phyloP scores from a whole-genome alignment of 37 sponge, comb jelly and placozoan genomes.

The Bolinopsis microptera region DNA sequence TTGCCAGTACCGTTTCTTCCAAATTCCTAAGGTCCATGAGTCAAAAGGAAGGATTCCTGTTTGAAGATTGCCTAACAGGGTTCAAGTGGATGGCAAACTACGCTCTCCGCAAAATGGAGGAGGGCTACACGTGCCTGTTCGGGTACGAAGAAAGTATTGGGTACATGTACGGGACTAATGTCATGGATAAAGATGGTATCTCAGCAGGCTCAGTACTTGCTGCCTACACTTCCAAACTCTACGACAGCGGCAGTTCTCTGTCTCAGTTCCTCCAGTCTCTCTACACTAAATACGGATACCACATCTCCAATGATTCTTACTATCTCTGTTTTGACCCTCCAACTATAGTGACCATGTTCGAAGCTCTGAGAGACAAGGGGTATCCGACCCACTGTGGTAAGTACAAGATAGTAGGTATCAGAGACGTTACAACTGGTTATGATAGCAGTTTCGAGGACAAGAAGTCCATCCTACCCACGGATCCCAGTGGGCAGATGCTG shows the following conservation, averaged over 20 bases:
- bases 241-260: constrained; percentile 74
- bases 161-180: constrained; percentile 91
- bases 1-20: constrained; percentile 94
- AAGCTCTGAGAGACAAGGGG: constrained; percentile 70
- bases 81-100: constrained; percentile 99
- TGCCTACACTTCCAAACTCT: constrained; percentile 78
- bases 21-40: constrained; percentile 87
- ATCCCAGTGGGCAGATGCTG: constrained; percentile 82
- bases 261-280: constrained; percentile 73
- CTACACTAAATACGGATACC: constrained; percentile 74
- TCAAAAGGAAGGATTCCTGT: constrained; percentile 83
- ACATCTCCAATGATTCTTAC: constrained; percentile 76
- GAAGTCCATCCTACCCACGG: constrained; percentile 80
- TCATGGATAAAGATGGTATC: constrained; percentile 97
- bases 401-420: constrained; percentile 69
- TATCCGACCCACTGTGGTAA: constrained; percentile 74
- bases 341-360: constrained; percentile 72
- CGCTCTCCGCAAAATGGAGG: constrained; percentile 67
- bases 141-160: constrained; percentile 97
- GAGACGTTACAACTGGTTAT: constrained; percentile 93
- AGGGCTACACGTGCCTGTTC: constrained; percentile 88
- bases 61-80: constrained; percentile 87
- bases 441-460: constrained; percentile 81
- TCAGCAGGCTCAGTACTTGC: constrained; percentile 85
- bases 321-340: constrained; percentile 78